A percentile compares a stretch with the other conserved stretches of the same genome.
phyloP scores from a whole-genome alignment of 2,113 vertebrate species.

The Ginglymostoma cirratum region DNA sequence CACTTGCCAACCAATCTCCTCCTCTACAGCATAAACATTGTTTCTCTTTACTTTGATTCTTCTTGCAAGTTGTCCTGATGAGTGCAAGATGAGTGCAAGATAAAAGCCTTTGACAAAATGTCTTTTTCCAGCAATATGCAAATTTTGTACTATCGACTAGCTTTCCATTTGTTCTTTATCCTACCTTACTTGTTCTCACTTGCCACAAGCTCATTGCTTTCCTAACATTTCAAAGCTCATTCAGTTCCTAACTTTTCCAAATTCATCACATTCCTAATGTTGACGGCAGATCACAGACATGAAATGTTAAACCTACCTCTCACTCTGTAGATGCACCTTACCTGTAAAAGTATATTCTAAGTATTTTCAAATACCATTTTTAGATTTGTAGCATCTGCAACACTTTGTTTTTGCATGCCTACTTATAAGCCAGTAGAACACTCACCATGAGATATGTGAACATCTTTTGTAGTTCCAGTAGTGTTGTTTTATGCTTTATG shows the following conservation, averaged over 20 bases:
- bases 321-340: neutral
- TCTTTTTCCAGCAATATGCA: no score
- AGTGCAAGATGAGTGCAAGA: no score
- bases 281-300: neutral
- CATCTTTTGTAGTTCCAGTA: slow-evolving; percentile 98
- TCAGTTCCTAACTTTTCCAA: neutral
- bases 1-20: no score
- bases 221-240: neutral
- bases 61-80: no score
- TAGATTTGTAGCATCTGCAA: neutral
- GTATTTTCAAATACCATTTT: neutral
- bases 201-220: no score
- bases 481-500: slow-evolving; percentile 97
- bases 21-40: no score
- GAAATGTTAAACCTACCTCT: neutral
- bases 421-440: neutral
- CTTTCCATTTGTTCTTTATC: neutral
- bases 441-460: slow-evolving; percentile 98
- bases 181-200: no score
- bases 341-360: no score
- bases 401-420: neutral
- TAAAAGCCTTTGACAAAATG: no score
- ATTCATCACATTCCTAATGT: no score
- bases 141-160: no score
- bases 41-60: no score